phyloP scores from a whole-genome alignment of 2,888 invertebrate species.

The Julus scanicus region DNA sequence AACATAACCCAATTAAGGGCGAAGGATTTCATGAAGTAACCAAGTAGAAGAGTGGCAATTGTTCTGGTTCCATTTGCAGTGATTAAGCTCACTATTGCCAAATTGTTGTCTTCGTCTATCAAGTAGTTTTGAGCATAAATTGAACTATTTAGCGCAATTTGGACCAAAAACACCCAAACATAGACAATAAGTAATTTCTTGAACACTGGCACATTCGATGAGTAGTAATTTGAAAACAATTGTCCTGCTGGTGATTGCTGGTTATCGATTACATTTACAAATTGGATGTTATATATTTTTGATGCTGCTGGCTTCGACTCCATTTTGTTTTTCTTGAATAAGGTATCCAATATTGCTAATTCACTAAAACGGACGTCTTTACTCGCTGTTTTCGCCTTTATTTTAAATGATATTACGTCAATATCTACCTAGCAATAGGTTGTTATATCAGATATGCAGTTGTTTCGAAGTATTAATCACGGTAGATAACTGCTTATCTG shows the following conservation, averaged over 20 bases:
- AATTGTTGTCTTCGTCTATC: constrained; percentile 37
- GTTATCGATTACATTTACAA: not conserved
- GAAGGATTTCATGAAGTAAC: constrained; percentile 2
- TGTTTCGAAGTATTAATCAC: not conserved
- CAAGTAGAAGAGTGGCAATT: constrained; percentile 21
- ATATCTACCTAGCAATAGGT: not conserved
- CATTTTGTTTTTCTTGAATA: not conserved
- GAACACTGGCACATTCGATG: constrained; percentile 40
- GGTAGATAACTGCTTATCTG: not conserved
- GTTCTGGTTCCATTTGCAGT: constrained; percentile 40
- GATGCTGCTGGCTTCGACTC: constrained; percentile 16
- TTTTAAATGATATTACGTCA: not conserved
- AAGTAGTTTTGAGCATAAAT: constrained; percentile 47
- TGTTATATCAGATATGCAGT: not conserved
- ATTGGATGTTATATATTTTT: constrained; percentile 45
- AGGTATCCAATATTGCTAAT: not conserved
- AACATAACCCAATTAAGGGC: constrained; percentile 48
- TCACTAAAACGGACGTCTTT: not conserved
- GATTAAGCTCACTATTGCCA: constrained; percentile 28
- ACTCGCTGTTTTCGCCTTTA: not conserved
- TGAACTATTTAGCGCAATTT: constrained; percentile 31
- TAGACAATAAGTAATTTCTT: constrained; percentile 41
- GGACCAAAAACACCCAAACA: constrained; percentile 40
- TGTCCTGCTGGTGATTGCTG: not conserved
- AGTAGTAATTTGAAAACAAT: not conserved